Conservation (phyloP, 1,140 invertebrate genomes). For the Trypoxylus dichotomus region DNA sequence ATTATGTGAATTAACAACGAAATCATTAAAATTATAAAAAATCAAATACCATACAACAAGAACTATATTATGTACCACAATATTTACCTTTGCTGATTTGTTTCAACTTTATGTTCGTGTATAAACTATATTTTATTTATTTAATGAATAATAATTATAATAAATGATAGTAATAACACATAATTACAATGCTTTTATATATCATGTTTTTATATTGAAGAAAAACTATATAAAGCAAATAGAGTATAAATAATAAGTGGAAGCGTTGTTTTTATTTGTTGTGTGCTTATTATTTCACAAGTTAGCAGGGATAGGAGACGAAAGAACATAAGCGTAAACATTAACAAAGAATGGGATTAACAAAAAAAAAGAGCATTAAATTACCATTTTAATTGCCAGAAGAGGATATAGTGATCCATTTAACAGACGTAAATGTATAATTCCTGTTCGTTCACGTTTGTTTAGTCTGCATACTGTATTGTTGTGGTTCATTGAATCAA, state of each 20-base stretch:
- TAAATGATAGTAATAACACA: neutral
- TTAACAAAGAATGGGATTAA: neutral
- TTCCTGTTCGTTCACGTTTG: neutral
- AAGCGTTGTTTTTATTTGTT: neutral
- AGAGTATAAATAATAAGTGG: neutral
- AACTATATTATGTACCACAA: slow-evolving; percentile 26
- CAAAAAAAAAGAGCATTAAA: neutral
- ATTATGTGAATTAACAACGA: slow-evolving; percentile 33
- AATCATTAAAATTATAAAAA: neutral
- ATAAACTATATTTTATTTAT: too few relatives aligned
- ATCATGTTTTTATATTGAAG: neutral
- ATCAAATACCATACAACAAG: slow-evolving; percentile 17
- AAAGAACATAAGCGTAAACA: neutral
- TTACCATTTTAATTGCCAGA: neutral
- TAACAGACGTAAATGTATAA: slow-evolving; percentile 12
- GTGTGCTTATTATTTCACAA: neutral
- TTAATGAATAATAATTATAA: neutral
- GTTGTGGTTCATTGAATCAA: neutral
- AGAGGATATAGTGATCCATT: neutral
- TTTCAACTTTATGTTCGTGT: too few relatives aligned
- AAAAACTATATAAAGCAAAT: neutral
- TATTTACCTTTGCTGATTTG: neutral
- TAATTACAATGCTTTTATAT: neutral
- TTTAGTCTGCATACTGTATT: neutral
- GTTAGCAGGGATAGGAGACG: neutral